Percentiles rank a stretch among this genome's conserved stretches.
Evolutionary conservation across 1,140 invertebrate species (phyloP).

Genomic region (Akabosia matsudoensis): DNA sequence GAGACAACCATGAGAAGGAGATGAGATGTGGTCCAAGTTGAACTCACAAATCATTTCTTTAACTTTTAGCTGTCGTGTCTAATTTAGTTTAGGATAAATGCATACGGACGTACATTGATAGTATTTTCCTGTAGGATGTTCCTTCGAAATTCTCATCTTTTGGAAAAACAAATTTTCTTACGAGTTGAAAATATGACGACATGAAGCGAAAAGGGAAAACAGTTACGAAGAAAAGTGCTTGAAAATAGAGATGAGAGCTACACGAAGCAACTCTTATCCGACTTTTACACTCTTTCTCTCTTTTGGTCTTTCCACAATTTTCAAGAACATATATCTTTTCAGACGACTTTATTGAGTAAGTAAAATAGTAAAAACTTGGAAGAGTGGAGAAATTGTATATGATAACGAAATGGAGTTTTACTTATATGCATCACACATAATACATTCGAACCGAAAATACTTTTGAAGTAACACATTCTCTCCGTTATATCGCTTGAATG

Average conservation of each 20-base stretch:
- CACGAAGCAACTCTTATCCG: background rate
- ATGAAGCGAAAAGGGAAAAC: background rate
- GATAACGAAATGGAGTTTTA: slow-evolving; percentile 9
- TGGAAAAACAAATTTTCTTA: background rate
- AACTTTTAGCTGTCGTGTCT: slow-evolving; percentile 18
- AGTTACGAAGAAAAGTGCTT: background rate
- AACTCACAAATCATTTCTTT: slow-evolving; percentile 22
- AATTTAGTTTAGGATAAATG: slow-evolving; percentile 8
- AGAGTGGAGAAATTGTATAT: background rate
- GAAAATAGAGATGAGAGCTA: slow-evolving; percentile 27
- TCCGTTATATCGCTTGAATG: background rate
- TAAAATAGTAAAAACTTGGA: background rate
- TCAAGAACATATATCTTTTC: background rate
- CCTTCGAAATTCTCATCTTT: background rate
- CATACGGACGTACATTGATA: background rate
- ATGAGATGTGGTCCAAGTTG: slow-evolving; percentile 22
- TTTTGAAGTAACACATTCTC: background rate
- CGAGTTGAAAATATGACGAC: slow-evolving; percentile 26
- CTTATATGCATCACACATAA: background rate
- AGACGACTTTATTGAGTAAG: slow-evolving; percentile 16
- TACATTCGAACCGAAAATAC: background rate
- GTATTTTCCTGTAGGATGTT: too few relatives aligned
- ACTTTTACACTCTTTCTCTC: background rate
- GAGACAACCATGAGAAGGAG: slow-evolving; percentile 18
- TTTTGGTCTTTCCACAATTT: background rate